Evolutionary conservation across 2,888 invertebrate species (phyloP).

Genomic region (Sycophila texana): DNA sequence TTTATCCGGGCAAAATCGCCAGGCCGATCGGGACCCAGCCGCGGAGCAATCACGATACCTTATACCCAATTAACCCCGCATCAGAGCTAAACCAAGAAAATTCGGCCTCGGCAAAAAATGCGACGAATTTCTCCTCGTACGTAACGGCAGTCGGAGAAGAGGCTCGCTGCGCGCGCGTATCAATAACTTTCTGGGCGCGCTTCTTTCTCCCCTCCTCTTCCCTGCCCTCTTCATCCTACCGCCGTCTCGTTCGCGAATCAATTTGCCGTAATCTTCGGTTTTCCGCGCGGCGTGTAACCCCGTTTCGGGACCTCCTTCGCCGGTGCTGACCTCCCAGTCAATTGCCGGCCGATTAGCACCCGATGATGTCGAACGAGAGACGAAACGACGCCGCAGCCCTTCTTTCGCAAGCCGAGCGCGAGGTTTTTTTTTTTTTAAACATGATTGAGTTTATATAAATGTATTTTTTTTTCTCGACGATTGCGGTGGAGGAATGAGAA

Average conservation of each 20-base stretch:
- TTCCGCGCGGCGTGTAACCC: conserved; percentile 46
- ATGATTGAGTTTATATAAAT: background rate
- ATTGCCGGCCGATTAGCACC: conserved; percentile 47
- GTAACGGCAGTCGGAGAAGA: background rate
- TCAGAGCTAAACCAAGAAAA: conserved; percentile 12
- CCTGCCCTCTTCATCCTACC: background rate
- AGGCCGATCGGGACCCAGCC: background rate
- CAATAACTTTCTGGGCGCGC: conserved; percentile 22
- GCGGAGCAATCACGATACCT: background rate
- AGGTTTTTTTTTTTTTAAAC: background rate
- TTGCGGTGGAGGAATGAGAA: background rate
- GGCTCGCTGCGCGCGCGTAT: conserved; percentile 5
- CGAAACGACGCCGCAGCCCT: background rate
- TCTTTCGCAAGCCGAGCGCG: background rate
- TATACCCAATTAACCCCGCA: conserved; percentile 34
- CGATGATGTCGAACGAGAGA: conserved; percentile 35
- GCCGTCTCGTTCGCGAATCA: conserved; percentile 45
- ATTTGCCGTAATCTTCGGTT: conserved; percentile 48
- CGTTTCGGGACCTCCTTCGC: conserved; percentile 45
- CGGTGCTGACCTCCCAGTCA: conserved; percentile 42
- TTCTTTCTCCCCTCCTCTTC: background rate
- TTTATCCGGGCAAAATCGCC: too few relatives aligned
- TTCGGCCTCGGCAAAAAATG: background rate
- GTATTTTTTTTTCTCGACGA: background rate
- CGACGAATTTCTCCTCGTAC: conserved; percentile 28